Base-by-base conservation (phyloP, 2,888 invertebrate species). In the Myopa testacea region DNA sequence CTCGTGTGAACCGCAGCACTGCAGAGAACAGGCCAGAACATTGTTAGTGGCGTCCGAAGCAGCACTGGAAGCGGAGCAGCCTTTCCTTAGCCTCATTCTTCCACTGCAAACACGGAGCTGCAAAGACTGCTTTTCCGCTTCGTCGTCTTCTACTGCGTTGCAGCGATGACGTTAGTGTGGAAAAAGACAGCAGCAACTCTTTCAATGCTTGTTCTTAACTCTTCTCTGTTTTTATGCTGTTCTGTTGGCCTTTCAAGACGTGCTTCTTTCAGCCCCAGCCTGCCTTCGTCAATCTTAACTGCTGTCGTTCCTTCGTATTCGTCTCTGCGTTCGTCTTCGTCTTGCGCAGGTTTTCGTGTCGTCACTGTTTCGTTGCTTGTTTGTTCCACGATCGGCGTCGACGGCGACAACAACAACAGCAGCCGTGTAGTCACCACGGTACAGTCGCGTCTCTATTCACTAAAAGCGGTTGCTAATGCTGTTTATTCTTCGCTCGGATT, bases 311-410 rank as follows among this genome's bases (percentile, higher is more conserved):
- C 7, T 52, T 67, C 37, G 10, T 4, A 14, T 50, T 62, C 50
- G 58, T 58, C 60, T 55, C 38, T 50, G 45, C 26, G 52, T 40
- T 40, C 8, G 40, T 40, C 67, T 69, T 45, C 63, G 19, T 72
- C 55, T 72, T 76, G 37, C 65, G 26, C 60, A 73, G 10, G 26
- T 34, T 78, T 79, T 81, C 72, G 81, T 82, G 83, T 83, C 83
- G 83, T 83, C 83, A 83, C 81, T 82, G 83, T 83, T 83, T 82
- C 82, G 75, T 73, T 81, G 79, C 81, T 78, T 79, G 77, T 75
- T 78, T 80, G 81, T 81, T 81, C 78, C 77, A 78, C 78, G 26
- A 34, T 68, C 50, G 19, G 4, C 55, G 79, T 67, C 77, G 79
- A 60, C 79, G 79, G 76, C 79, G 62, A 52, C 34, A 40, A 72